Base-by-base conservation (phyloP, 2,113 vertebrate species). In the Otolemur garnettii region DNA sequence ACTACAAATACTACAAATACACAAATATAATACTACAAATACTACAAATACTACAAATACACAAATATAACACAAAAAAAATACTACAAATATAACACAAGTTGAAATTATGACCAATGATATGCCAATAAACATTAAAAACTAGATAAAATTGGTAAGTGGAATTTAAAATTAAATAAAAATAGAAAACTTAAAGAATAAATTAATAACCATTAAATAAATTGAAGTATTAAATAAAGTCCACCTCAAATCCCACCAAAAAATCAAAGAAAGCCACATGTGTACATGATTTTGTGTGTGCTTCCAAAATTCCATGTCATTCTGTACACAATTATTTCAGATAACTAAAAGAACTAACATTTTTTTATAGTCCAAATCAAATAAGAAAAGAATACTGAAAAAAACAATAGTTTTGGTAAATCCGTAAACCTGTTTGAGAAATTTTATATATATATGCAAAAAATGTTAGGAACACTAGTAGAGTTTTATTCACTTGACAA, bases 81-180 rank as follows among this genome's bases (percentile, higher is more conserved):
- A n/a, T n/a, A n/a, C 28, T 38, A 15, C 3, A 93, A 83, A 86
- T 68, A 85, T 1, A 92, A 64, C 33, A 50, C 14, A 83, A 21
- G 22, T 50, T 62, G 19, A 62, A 77, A 79, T 15, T 55, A n/a
- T 1, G 13, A 83, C 66, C 15, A 82, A 68, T 1, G 28, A 68
- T 33, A 74, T 79, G 4, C 33, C 45, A 75, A 64, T 53, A 92
- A 77, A 26, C 82, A 64, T 64, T 15, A 69, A 86, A 84, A 90
- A 71, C 26, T 71, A 84, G 28, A 77, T 35, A 50, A 60, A 68
- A 84, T 57, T 82, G 24, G 66, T 74, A n/a, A 33, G 62, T 82
- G 88, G 87, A 53, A 72, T 53, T 87, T 84, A 85, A 95, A 91
- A 45, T 64, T 84, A 91, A 88, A 93, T 84, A 22, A 4, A 53